These are phyloP conservation scores for Subanguina moxae DNA, from an alignment of 1,140 invertebrate genomes.

Conservation along the genomic window DNA sequence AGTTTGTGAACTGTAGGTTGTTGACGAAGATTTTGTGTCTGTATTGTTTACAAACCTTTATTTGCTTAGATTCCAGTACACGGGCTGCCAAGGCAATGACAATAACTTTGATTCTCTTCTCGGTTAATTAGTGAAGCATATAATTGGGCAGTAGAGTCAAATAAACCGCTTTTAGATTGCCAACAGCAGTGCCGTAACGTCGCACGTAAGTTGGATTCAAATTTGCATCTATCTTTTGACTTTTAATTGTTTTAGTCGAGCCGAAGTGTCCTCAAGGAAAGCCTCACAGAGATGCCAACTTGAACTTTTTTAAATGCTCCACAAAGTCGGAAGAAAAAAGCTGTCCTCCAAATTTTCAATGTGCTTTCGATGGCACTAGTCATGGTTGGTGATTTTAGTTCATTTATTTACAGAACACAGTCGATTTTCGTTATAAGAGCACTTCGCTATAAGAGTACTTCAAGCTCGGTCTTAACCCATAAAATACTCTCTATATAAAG, in stretches of 20 bases:
- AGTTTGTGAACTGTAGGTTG: constrained; percentile 43
- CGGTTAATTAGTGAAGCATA: too few relatives aligned
- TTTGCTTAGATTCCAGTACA: constrained; percentile 46
- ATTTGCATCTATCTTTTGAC: too few relatives aligned
- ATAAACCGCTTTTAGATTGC: constrained; percentile 27
- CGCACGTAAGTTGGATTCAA: constrained; percentile 32
- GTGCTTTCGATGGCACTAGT: constrained; percentile 37
- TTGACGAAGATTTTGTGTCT: too few relatives aligned
- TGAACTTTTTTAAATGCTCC: constrained; percentile 47
- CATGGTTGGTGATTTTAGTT: constrained; percentile 27
- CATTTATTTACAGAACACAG: too few relatives aligned
- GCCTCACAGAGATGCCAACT: constrained; percentile 50
- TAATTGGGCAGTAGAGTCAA: too few relatives aligned
- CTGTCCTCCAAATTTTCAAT: constrained; percentile 44
- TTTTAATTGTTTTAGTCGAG: constrained; percentile 46
- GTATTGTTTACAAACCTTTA: too few relatives aligned
- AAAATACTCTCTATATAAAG: too few relatives aligned
- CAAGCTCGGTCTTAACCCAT: too few relatives aligned
- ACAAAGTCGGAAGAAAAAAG: constrained; percentile 37
- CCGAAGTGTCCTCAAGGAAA: constrained; percentile 54
- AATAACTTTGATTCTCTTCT: constrained; percentile 53
- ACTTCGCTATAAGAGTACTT: too few relatives aligned
- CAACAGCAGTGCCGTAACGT: constrained; percentile 56
- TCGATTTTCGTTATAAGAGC: too few relatives aligned
- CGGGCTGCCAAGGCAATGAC: constrained; percentile 57